A percentile compares a stretch with the other conserved stretches of the same genome.
Evolutionary conservation across 2,888 invertebrate genomes (phyloP).

Genomic region (Anoncus sp.): DNA sequence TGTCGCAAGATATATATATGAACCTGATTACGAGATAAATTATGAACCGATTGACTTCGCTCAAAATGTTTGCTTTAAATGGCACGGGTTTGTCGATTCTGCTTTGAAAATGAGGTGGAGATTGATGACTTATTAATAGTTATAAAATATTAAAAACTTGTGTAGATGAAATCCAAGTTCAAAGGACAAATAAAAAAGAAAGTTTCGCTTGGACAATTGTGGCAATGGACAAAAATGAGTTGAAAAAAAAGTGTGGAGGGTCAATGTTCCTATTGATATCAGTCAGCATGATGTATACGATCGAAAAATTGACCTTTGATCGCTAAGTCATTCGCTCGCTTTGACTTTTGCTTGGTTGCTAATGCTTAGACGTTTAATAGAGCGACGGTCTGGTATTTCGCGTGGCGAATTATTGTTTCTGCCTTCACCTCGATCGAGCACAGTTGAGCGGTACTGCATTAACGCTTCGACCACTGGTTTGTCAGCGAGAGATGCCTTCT

Average conservation of each 20-base stretch:
- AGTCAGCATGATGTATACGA: slow-evolving; percentile 11
- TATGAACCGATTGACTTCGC: slow-evolving; percentile 1
- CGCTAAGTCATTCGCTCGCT: slow-evolving; percentile 13
- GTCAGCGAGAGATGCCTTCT: slow-evolving; percentile 28
- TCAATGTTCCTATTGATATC: slow-evolving; percentile 20
- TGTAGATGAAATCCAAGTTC: neutral
- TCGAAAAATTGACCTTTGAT: slow-evolving; percentile 50
- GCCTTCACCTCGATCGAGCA: slow-evolving; percentile 50
- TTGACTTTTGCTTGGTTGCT: slow-evolving; percentile 6
- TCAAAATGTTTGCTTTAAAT: neutral
- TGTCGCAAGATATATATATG: neutral
- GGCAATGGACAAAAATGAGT: neutral
- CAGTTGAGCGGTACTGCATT: slow-evolving; percentile 19
- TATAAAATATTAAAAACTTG: slow-evolving; percentile 20
- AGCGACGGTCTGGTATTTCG: slow-evolving; percentile 46
- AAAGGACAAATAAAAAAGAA: slow-evolving; percentile 1
- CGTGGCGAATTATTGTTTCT: slow-evolving; percentile 44
- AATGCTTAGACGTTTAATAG: slow-evolving; percentile 16
- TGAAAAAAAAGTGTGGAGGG: slow-evolving; percentile 7
- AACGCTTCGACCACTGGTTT: slow-evolving; percentile 17
- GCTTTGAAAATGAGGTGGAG: neutral
- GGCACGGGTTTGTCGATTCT: neutral
- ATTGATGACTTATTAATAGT: slow-evolving; percentile 36
- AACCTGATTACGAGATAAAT: neutral
- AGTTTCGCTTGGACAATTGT: neutral